Conservation (phyloP, 2,888 invertebrate genomes). For the Hymenopus coronatus region DNA sequence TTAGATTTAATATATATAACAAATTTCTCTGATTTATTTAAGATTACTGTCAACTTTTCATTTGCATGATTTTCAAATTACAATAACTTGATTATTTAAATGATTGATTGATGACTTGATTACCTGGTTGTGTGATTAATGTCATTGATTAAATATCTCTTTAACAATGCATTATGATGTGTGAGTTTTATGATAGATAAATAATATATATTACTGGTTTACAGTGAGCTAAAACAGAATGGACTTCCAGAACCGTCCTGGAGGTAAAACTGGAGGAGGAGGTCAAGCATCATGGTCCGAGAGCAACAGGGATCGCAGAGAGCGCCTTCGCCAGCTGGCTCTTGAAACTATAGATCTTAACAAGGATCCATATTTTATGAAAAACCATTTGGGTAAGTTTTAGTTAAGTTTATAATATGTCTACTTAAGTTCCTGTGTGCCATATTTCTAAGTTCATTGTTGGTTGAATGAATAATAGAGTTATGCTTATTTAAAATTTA, state of each 20-base stretch:
- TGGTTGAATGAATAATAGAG: too few species aligned
- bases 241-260: constrained; percentile 99
- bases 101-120: too few species aligned
- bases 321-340: constrained; percentile 91
- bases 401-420: not conserved
- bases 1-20: too few species aligned
- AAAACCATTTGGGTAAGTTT: constrained; percentile 90
- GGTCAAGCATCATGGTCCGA: constrained; percentile 99
- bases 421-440: not conserved
- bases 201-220: not conserved
- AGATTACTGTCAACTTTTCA: too few species aligned
- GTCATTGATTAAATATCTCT: not conserved
- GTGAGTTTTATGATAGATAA: not conserved
- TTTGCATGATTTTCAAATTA: too few species aligned
- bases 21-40: too few species aligned
- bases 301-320: constrained; percentile 93
- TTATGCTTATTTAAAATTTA: too few species aligned
- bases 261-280: constrained; percentile 98
- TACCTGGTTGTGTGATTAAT: too few species aligned
- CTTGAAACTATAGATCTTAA: constrained; percentile 97
- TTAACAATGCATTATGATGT: not conserved
- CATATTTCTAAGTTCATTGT: not conserved
- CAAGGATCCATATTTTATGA: constrained; percentile 99
- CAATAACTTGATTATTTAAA: too few species aligned
- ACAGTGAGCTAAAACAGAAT: constrained; percentile 52